A percentile compares a stretch with the other conserved stretches of the same genome.
These are phyloP conservation scores for Gastracanthus pulcherrimus DNA, from an alignment of 2,888 invertebrate genomes.

Conservation along the genomic window DNA sequence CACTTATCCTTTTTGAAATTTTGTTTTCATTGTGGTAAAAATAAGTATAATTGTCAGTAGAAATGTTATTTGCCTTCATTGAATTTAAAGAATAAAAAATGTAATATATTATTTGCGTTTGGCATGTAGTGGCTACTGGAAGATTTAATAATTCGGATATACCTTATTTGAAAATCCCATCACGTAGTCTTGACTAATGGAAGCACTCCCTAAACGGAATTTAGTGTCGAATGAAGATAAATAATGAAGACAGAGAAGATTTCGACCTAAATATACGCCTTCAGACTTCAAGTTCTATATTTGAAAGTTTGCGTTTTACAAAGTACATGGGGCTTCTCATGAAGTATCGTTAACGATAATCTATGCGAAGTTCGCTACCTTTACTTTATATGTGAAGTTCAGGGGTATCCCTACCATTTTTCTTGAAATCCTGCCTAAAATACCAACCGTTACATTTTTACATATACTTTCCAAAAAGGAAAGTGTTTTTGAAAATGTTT, in stretches of 20 bases:
- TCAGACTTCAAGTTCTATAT: background rate
- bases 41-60: too few species aligned
- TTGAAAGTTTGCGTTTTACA: background rate
- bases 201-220: constrained; percentile 38
- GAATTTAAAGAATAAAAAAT: too few species aligned
- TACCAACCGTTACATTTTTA: too few species aligned
- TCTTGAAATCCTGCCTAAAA: too few species aligned
- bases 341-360: background rate
- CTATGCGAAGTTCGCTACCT: background rate
- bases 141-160: background rate
- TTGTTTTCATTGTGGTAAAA: too few species aligned
- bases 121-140: too few species aligned
- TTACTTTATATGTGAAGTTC: background rate
- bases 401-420: too few species aligned
- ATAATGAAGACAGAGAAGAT: constrained; percentile 33
- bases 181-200: constrained; percentile 45
- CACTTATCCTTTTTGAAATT: too few species aligned
- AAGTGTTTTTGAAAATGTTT: too few species aligned
- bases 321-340: background rate
- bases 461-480: too few species aligned
- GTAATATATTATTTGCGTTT: too few species aligned
- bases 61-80: too few species aligned
- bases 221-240: constrained; percentile 37
- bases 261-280: background rate
- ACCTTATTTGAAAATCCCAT: constrained; percentile 29